Evolutionary conservation across 2,113 vertebrate genomes (phyloP).

Genomic region (Neolamprologus brichardi): DNA sequence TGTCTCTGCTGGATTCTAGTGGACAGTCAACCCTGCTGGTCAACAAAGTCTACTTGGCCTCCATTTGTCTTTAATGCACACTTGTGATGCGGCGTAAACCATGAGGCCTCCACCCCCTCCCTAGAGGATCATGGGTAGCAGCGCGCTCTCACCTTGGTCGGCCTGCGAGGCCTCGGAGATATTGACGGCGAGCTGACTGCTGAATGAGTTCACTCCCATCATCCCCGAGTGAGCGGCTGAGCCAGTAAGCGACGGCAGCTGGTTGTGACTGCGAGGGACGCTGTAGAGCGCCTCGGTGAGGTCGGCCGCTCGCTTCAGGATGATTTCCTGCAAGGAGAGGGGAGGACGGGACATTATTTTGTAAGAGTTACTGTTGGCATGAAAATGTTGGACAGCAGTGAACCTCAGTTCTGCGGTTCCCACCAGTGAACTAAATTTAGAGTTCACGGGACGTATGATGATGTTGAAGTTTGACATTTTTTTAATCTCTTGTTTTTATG

Average conservation of each 20-base stretch:
- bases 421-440: not conserved
- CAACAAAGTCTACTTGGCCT: not conserved
- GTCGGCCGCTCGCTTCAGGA: conserved; percentile 92
- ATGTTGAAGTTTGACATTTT: not conserved
- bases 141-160: conserved; percentile 79
- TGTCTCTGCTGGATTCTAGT: not conserved
- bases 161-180: conserved; percentile 85
- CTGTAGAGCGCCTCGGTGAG: conserved; percentile 95
- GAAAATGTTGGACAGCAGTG: not conserved
- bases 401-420: not conserved
- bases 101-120: not conserved
- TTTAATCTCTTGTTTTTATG: not conserved
- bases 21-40: not conserved
- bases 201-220: conserved; percentile 89
- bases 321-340: conserved; percentile 77
- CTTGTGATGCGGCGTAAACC: not conserved
- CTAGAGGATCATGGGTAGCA: not conserved
- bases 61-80: not conserved
- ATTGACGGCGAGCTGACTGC: conserved; percentile 84
- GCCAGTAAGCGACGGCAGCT: conserved; percentile 81
- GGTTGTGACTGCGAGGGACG: conserved; percentile 84
- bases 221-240: conserved; percentile 78
- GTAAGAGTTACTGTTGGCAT: not conserved
- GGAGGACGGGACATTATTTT: too few relatives aligned
- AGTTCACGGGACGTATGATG: not conserved